Base-by-base conservation (phyloP, 2,888 invertebrate genomes). In the Psococerastis gibbosa region DNA sequence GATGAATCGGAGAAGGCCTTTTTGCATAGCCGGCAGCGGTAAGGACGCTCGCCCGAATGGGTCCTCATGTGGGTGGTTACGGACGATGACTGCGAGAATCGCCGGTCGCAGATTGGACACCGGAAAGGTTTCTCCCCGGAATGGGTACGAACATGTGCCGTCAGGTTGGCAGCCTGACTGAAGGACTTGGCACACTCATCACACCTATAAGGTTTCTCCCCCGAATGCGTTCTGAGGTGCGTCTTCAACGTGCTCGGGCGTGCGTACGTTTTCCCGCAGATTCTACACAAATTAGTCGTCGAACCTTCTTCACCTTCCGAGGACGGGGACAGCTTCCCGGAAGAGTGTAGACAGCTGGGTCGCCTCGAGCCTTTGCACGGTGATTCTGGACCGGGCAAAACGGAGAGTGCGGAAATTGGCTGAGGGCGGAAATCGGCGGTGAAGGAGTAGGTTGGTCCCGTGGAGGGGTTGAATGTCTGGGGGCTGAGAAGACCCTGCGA, bases 11-110 rank as follows among this genome's bases (percentile, higher is more conserved):
- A 95, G 64, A 98, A 98, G 2, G 95, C 92, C 60, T 98, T 98
- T 60, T 91, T 92, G 66, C 98, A 98, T 55, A 91, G 78, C 51
- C 87, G 73, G 65, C 97, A 98, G 51, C 67, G 56, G 62, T 97
- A 95, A 0, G 97, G 97, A 46, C 94, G 71, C 60, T 97, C 95
- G n/a, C 95, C 97, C n/a, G 91, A 91, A 65, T 98, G 97, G n/a
- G 97, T 98, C 58, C 97, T 73, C 91, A 95, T 94, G 69, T 98
- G 98, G 51, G 97, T 97, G 45, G 97, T 98, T 43, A 98, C 92
- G 43, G 80, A 80, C 54, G 92, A 92, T 60, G 78, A 78, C 59
- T 98, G 97, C 47, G 94, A 94, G 63, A 98, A 98, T 54, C 91
- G 75, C 48, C 97, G 73, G 59, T 92, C 89, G 63, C 98, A 98